Conservation (phyloP, 2,888 invertebrate genomes). For the Ectobius pallidus region DNA sequence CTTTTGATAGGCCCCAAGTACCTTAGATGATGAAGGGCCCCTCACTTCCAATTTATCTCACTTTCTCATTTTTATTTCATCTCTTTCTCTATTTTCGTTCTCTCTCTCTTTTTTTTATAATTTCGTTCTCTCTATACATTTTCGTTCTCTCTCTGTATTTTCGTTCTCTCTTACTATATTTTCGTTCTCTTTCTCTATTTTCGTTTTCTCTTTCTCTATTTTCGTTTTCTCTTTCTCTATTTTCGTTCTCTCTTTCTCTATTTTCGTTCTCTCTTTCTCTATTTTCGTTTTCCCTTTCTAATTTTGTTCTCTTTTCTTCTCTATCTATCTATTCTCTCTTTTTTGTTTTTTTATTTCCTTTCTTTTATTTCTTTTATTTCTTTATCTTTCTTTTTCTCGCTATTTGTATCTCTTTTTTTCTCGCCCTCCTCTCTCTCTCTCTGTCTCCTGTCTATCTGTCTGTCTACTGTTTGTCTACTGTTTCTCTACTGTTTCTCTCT, state of each 20-base stretch:
- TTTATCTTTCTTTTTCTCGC: background rate
- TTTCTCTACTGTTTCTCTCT: slow-evolving; percentile 29
- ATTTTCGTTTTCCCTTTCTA: background rate
- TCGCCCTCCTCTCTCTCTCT: background rate
- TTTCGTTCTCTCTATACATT: background rate
- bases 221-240: background rate
- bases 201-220: slow-evolving; percentile 2
- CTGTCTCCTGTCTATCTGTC: background rate
- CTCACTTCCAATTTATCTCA: background rate
- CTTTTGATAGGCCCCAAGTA: no score
- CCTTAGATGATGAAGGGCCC: no score
- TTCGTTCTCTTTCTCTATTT: background rate
- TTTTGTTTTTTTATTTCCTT: background rate
- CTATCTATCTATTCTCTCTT: background rate
- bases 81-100: slow-evolving; percentile 3
- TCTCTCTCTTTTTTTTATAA: background rate
- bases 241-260: background rate
- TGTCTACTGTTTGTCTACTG: background rate
- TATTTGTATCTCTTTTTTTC: background rate
- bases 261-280: background rate
- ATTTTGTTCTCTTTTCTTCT: background rate
- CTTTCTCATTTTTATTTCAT: background rate
- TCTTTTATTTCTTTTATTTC: background rate
- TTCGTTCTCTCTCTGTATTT: background rate
- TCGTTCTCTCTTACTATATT: no score